These are phyloP conservation scores for Stercorarius parasiticus DNA, from an alignment of 2,113 vertebrate species.

Conservation along the genomic window DNA sequence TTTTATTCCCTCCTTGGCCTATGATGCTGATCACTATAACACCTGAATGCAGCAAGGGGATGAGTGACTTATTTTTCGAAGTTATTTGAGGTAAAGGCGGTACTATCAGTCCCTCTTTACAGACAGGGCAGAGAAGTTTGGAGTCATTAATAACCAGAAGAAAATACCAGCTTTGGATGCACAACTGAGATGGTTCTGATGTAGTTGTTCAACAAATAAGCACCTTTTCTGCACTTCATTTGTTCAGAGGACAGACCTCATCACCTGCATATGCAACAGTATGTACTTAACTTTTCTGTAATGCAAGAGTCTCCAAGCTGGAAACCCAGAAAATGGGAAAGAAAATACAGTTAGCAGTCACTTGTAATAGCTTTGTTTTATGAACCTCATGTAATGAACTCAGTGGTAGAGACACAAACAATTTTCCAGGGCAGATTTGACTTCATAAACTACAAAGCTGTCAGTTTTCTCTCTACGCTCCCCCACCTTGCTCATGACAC, in stretches of 20 bases:
- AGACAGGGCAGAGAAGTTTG: not conserved
- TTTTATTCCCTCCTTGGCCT: not conserved
- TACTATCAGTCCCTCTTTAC: not conserved
- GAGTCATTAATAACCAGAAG: not conserved
- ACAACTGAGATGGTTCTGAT: not conserved
- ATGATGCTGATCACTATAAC: not conserved
- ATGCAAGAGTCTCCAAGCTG: not conserved
- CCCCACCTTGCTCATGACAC: not conserved
- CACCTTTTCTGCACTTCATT: not conserved
- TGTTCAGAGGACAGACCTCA: not conserved
- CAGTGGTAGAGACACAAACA: not conserved
- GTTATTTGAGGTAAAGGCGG: not conserved
- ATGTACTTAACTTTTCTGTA: not conserved
- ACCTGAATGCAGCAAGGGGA: not conserved
- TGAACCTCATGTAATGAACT: not conserved
- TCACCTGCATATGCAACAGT: not conserved
- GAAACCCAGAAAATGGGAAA: not conserved
- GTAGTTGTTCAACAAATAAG: not conserved
- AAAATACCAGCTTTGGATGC: not conserved
- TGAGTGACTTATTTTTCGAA: not conserved
- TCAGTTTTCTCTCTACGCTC: not conserved
- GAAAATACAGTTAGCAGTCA: not conserved
- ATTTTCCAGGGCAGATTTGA: not conserved
- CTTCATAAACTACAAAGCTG: not conserved
- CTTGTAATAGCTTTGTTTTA: not conserved